Conservation (phyloP, 2,113 vertebrate genomes). For the Porphyrio hochstetteri region DNA sequence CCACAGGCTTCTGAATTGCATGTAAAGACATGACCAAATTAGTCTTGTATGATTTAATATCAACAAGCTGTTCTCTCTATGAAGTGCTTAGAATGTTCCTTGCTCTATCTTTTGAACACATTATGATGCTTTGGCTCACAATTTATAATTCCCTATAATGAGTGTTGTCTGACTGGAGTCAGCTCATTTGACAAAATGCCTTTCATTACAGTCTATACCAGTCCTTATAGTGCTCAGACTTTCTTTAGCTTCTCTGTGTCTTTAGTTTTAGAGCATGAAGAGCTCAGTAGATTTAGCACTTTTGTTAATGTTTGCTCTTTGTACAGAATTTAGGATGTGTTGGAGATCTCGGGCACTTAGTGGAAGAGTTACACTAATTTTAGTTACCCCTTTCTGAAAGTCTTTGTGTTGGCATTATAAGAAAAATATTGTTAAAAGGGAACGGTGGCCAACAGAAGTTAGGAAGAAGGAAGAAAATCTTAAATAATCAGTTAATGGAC, state of each 20-base stretch:
- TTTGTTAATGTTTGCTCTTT: not conserved
- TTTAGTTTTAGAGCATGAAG: not conserved
- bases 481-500: not conserved
- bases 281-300: not conserved
- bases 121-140: not conserved
- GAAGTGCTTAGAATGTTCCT: not conserved
- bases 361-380: not conserved
- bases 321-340: not conserved
- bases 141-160: not conserved
- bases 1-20: not conserved
- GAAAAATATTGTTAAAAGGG: not conserved
- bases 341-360: not conserved
- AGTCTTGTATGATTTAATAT: not conserved
- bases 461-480: not conserved
- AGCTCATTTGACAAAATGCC: not conserved
- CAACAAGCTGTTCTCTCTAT: not conserved
- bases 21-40: not conserved
- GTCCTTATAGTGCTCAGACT: not conserved
- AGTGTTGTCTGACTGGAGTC: not conserved
- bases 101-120: not conserved
- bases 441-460: not conserved
- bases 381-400: not conserved
- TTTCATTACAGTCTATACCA: constrained; percentile 6
- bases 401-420: not conserved
- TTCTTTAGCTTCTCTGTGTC: not conserved